Evolutionary conservation across 2,888 invertebrate species (phyloP).

Genomic region (Acanthoscelides obtectus): DNA sequence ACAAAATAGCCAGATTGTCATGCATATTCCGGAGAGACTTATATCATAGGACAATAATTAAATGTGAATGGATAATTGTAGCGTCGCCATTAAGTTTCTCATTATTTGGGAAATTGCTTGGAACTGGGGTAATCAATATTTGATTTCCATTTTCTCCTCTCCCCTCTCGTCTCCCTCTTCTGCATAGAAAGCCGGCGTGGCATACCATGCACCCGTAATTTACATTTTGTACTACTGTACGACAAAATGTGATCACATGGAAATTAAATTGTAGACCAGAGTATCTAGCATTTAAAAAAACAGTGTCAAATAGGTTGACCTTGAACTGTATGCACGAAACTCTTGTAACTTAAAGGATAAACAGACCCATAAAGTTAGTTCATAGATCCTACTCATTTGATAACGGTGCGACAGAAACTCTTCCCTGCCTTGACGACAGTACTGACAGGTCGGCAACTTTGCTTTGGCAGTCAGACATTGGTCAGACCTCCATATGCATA

Average conservation of each 20-base stretch:
- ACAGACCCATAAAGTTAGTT: too few relatives aligned
- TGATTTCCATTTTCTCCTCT: conserved; percentile 21
- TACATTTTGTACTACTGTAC: conserved; percentile 15
- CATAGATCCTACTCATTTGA: too few relatives aligned
- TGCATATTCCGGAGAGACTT: not conserved
- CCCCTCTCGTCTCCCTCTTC: not conserved
- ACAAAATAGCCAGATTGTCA: not conserved
- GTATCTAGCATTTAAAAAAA: too few relatives aligned
- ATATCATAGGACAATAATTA: conserved; percentile 20
- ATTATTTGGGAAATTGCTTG: conserved; percentile 11
- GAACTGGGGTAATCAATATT: conserved; percentile 13
- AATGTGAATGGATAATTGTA: conserved; percentile 27
- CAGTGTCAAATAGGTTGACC: too few relatives aligned
- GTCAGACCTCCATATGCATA: too few relatives aligned
- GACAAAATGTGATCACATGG: conserved; percentile 15
- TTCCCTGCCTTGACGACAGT: too few relatives aligned
- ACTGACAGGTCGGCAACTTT: too few relatives aligned
- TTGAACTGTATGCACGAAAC: too few relatives aligned
- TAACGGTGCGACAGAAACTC: too few relatives aligned
- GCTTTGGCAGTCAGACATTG: too few relatives aligned
- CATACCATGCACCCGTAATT: conserved; percentile 15
- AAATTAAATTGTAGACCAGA: too few relatives aligned
- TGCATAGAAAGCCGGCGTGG: not conserved
- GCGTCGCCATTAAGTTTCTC: conserved; percentile 29
- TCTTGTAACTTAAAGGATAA: too few relatives aligned